Evolutionary conservation across 2,888 invertebrate genomes (phyloP), one percentile per base, ranked within the genome.

Genomic region (Metacarcinus magister): DNA sequence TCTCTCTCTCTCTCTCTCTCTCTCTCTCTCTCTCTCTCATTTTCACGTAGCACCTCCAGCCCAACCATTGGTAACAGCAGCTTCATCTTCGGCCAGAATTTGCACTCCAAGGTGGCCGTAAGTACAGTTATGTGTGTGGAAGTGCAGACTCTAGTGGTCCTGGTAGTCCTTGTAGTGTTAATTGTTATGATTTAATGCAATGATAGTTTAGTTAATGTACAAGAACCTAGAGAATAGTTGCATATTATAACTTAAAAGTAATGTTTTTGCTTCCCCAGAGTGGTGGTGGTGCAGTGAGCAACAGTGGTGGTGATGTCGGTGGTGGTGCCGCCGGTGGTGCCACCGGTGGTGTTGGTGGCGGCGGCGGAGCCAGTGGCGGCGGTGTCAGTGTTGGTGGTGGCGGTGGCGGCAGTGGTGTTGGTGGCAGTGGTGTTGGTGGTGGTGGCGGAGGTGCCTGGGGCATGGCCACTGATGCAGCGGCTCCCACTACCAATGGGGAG

Each of bases 11-110:
- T 54, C 54, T 54, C 54, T 54, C 16, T 54, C 54, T 54, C 54
- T 54, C 16, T 54, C 54, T 54, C 54, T 54, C 16, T 54, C 94
- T 93, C 48, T 48, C 4, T 48, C 48, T 48, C 48, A 48, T 89
- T 87, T 91, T 46, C 67, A 48, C 32, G n/a, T 92, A 96, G 96
- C 91, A 75, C 96, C n/a, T 87, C 92, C 67, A 95, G 96, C 82
- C 96, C 96, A 28, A 95, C 87, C 43, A n/a, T 96, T 48, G 44
- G 90, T n/a, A 96, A 46, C 43, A 95, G 94, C 94, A 96, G 91
- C 75, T 99, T 99, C 98, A 98, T 99, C 23, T 99, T 99, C 97
- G 99, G 99, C 0, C 99, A 99, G 97, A 99, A 99, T 98, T 98
- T 99, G 93, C 98, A 99, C 97, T 99, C 99, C 97, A 98, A 99